Evolutionary conservation across 2,113 vertebrate species (phyloP).

Genomic region (Rhinichthys klamathensis): DNA sequence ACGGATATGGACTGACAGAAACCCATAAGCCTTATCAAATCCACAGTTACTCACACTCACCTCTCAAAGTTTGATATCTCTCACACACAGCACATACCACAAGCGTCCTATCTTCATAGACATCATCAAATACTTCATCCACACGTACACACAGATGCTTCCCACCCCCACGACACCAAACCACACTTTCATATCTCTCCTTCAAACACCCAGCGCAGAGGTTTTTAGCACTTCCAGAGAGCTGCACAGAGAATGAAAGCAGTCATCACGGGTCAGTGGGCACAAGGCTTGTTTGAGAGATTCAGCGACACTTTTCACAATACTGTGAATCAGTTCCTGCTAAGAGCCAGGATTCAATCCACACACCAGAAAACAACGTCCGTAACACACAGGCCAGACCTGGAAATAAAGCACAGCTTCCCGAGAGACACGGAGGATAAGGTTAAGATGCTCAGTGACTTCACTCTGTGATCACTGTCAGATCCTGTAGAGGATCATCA

Average conservation of each 20-base stretch:
- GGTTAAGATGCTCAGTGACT: conserved; percentile 1
- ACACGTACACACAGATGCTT: conserved; percentile 25
- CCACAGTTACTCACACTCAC: conserved; percentile 23
- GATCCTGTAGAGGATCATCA: neutral
- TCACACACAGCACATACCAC: neutral
- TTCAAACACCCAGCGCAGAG: neutral
- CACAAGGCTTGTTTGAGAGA: conserved; percentile 22
- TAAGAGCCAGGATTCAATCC: conserved; percentile 7
- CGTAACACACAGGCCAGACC: neutral
- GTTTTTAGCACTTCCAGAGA: conserved; percentile 29
- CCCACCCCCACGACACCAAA: neutral
- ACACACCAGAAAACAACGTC: neutral
- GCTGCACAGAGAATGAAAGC: conserved; percentile 3
- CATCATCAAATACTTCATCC: conserved; percentile 34
- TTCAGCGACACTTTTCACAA: conserved; percentile 15
- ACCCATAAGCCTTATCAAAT: conserved; percentile 39
- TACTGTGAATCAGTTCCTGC: neutral
- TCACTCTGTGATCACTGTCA: neutral
- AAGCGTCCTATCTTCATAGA: neutral
- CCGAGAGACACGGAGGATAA: neutral
- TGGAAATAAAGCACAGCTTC: neutral
- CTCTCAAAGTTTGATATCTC: conserved; percentile 27
- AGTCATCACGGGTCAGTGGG: conserved; percentile 30
- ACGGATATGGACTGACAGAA: conserved; percentile 31
- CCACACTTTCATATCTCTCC: neutral